A percentile compares a stretch with the other conserved stretches of the same genome.
Evolutionary conservation across 2,888 invertebrate species (phyloP).

Genomic region (Neocrepidodera transversa): DNA sequence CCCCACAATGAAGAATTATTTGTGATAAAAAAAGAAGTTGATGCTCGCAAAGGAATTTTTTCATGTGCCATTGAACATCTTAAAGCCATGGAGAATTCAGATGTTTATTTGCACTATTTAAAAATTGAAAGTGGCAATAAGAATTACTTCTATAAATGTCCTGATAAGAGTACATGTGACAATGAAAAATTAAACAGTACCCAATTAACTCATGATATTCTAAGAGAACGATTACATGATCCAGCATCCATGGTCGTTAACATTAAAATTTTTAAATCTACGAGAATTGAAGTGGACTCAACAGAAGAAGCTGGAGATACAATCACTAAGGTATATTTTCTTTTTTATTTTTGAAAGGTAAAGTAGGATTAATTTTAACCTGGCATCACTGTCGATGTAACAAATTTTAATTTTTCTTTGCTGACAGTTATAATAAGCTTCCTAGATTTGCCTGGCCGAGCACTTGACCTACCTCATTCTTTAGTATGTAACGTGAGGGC

Average conservation of each 20-base stretch:
- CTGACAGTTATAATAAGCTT: no score
- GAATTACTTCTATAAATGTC: constrained; percentile 29
- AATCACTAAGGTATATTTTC: constrained; percentile 9
- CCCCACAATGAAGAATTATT: constrained; percentile 46
- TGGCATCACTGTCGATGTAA: no score
- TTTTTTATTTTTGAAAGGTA: background rate
- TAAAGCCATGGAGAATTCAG: constrained; percentile 28
- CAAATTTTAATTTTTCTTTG: no score
- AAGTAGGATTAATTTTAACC: no score
- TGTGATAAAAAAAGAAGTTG: constrained; percentile 46
- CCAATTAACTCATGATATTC: constrained; percentile 38
- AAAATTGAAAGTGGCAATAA: constrained; percentile 27
- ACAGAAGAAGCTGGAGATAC: background rate
- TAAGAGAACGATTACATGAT: constrained; percentile 38
- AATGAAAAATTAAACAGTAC: constrained; percentile 33
- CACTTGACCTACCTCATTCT: no score
- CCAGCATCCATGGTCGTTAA: constrained; percentile 36
- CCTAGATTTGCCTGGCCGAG: no score
- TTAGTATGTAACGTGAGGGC: no score
- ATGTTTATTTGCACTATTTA: constrained; percentile 35
- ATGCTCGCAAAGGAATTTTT: constrained; percentile 34
- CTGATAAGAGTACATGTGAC: constrained; percentile 22
- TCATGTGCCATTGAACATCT: constrained; percentile 38
- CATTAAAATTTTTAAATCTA: constrained; percentile 35
- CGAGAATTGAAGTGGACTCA: background rate